These are phyloP conservation scores for Pollenia griseotomentosa DNA, from an alignment of 2,888 invertebrate species.

Conservation along the genomic window DNA sequence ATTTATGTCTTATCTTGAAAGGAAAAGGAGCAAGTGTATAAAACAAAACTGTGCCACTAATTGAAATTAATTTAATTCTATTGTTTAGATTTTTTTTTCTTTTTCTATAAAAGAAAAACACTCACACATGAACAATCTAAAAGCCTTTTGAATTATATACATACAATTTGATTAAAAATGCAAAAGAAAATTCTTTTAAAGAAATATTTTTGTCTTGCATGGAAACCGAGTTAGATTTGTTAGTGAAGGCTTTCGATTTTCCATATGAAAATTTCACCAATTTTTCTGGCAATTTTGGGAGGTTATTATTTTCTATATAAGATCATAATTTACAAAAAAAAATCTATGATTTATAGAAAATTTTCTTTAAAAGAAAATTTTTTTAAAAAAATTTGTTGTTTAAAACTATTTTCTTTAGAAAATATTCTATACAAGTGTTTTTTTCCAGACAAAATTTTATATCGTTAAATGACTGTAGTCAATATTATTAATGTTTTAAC, in stretches of 20 bases:
- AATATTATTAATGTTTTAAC: too few relatives aligned
- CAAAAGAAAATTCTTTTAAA: neutral
- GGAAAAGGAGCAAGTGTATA: conserved; percentile 1
- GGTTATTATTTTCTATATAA: too few relatives aligned
- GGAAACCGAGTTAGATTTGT: neutral
- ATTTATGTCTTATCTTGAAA: neutral
- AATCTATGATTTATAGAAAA: too few relatives aligned
- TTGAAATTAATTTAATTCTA: conserved; percentile 54
- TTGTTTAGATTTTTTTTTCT: neutral
- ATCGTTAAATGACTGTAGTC: too few relatives aligned
- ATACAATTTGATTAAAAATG: conserved; percentile 21
- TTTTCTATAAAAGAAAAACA: neutral
- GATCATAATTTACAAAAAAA: too few relatives aligned
- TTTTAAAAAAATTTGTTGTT: too few relatives aligned
- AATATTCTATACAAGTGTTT: too few relatives aligned
- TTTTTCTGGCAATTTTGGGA: too few relatives aligned
- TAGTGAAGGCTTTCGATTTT: neutral
- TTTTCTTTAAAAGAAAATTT: too few relatives aligned
- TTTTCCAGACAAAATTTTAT: too few relatives aligned
- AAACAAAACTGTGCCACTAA: conserved; percentile 44
- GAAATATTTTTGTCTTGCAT: neutral
- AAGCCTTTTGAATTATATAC: neutral
- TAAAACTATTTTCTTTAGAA: too few relatives aligned
- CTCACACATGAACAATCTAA: neutral
- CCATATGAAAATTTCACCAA: neutral